Evolutionary conservation across 1,140 invertebrate genomes (phyloP).

Genomic region (Rhysida immarginata): DNA sequence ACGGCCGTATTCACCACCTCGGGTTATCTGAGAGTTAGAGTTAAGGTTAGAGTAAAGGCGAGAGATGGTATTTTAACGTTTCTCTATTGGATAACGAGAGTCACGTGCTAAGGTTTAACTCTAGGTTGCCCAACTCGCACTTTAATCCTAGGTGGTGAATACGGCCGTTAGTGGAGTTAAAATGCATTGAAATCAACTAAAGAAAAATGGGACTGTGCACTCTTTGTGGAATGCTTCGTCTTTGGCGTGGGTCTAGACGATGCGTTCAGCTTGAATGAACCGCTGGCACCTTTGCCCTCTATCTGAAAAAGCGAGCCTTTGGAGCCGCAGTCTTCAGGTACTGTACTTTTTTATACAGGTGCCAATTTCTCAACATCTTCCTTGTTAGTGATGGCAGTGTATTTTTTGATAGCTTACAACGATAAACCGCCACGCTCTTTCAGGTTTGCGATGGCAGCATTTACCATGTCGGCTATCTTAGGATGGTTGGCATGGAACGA

Average conservation of each 20-base stretch:
- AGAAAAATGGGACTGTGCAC: too few species aligned
- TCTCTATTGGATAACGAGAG: too few species aligned
- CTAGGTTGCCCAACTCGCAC: too few species aligned
- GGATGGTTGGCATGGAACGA: slow-evolving; percentile 23
- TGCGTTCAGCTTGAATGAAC: slow-evolving; percentile 17
- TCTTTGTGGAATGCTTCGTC: neutral
- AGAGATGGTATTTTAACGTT: too few species aligned
- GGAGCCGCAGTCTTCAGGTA: slow-evolving; percentile 17
- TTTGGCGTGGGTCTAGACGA: slow-evolving; percentile 11
- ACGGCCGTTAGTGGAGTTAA: too few species aligned
- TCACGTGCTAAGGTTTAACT: too few species aligned
- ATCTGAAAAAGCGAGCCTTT: slow-evolving; percentile 18
- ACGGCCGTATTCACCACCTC: too few species aligned
- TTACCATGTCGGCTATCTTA: too few species aligned
- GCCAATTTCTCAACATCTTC: slow-evolving; percentile 27
- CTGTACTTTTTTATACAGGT: slow-evolving; percentile 17
- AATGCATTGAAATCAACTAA: too few species aligned
- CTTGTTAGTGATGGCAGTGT: slow-evolving; percentile 40
- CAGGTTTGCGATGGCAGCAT: slow-evolving; percentile 40
- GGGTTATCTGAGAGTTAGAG: too few species aligned
- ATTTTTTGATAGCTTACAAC: slow-evolving; percentile 45
- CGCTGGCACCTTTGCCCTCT: slow-evolving; percentile 20
- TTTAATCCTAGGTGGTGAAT: too few species aligned
- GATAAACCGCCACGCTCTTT: slow-evolving; percentile 44
- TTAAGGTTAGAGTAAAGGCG: too few species aligned